Percentiles rank a stretch among this genome's conserved stretches.
Evolutionary conservation across 1,140 invertebrate species (phyloP).

Genomic region (Meloidogyne floridensis): DNA sequence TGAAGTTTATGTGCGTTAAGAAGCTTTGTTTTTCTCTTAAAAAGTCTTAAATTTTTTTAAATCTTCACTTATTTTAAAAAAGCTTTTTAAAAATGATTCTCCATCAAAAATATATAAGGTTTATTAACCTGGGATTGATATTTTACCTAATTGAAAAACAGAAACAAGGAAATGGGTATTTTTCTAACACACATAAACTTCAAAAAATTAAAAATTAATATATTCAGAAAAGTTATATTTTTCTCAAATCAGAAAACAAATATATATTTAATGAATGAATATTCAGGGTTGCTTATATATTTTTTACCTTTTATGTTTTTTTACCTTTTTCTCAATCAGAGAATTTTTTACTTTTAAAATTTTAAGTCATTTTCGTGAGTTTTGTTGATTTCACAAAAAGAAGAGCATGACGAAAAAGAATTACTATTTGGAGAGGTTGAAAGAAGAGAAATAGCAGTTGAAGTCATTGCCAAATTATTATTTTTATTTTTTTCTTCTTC

Average conservation of each 20-base stretch:
- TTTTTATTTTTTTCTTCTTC: background rate
- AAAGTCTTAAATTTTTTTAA: background rate
- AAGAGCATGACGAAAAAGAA: slow-evolving; percentile 8
- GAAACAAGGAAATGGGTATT: too few species aligned
- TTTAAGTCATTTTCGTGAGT: background rate
- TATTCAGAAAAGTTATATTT: too few species aligned
- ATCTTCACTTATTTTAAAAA: too few species aligned
- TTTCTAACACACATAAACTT: too few species aligned
- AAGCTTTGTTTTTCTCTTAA: background rate
- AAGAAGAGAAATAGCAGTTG: background rate
- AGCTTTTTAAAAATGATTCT: too few species aligned
- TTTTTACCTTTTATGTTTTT: background rate
- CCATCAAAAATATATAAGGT: too few species aligned
- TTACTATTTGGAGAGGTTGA: background rate
- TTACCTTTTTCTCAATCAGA: background rate
- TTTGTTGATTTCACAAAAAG: background rate
- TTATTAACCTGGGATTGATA: too few species aligned
- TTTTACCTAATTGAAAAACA: too few species aligned
- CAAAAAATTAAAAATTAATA: too few species aligned
- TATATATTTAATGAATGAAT: background rate
- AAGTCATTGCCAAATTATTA: background rate
- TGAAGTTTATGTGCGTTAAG: background rate
- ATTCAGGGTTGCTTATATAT: background rate
- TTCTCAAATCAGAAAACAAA: background rate
- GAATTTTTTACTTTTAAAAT: background rate